Conservation (phyloP, 2,797 vertebrate species). For the Ficedula albicollis region DNA sequence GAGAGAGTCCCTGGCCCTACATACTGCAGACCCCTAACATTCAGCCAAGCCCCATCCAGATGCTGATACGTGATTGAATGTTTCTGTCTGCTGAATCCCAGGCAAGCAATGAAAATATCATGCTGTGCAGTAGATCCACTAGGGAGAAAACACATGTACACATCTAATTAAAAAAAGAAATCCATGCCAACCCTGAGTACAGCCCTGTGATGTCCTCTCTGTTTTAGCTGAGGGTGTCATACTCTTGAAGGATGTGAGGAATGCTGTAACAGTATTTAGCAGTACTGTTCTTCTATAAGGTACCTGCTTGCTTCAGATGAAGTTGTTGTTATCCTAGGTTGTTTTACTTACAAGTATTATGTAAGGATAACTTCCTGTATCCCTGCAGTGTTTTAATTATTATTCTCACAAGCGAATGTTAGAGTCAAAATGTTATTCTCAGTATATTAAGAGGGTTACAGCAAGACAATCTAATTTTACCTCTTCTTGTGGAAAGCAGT, state of each 20-base stretch:
- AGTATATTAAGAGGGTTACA: not conserved
- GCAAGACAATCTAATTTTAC: not conserved
- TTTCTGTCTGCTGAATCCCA: constrained; percentile 64
- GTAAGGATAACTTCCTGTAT: not conserved
- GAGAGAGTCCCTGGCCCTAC: not conserved
- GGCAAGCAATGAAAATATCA: constrained; percentile 26
- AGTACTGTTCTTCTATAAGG: not conserved
- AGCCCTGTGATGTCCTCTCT: not conserved
- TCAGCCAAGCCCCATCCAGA: constrained; percentile 47
- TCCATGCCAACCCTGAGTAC: not conserved
- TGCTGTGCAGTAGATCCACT: constrained; percentile 17
- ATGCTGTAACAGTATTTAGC: not conserved
- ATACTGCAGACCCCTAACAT: not conserved
- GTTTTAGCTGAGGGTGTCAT: not conserved
- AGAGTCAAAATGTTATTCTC: not conserved
- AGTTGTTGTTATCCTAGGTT: not conserved
- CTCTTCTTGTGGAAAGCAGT: not conserved
- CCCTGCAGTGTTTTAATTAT: not conserved
- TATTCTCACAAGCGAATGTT: not conserved
- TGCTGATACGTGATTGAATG: constrained; percentile 23
- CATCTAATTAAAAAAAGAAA: not conserved
- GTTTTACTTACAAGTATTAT: not conserved
- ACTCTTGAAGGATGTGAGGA: not conserved
- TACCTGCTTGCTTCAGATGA: not conserved
- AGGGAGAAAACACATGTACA: constrained; percentile 35